These are phyloP conservation scores for Scyliorhinus canicula DNA, from an alignment of 2,797 vertebrate species.

Conservation along the genomic window DNA sequence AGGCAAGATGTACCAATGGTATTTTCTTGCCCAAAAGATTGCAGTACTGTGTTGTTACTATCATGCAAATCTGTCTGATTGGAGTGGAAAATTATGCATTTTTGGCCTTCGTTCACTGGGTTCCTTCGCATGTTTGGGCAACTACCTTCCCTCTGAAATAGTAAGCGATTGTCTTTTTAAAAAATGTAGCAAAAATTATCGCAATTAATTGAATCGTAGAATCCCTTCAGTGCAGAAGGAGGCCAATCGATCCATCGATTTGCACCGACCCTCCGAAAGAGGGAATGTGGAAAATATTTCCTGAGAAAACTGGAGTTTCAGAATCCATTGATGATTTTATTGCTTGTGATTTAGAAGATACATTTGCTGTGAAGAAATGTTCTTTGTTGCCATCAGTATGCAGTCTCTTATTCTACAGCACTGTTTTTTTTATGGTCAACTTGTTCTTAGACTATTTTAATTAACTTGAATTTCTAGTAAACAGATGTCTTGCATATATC, in stretches of 20 bases:
- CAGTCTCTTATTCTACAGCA: not conserved
- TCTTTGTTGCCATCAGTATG: not conserved
- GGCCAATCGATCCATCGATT: too few species aligned
- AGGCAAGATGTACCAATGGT: not conserved
- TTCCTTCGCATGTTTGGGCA: not conserved
- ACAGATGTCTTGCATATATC: not conserved
- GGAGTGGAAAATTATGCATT: not conserved
- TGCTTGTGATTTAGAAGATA: not conserved
- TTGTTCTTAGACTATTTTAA: conserved; percentile 15
- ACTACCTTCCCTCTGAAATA: not conserved
- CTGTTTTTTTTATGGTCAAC: conserved; percentile 16
- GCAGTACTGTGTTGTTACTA: not conserved
- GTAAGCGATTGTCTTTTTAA: not conserved
- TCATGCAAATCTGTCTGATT: not conserved
- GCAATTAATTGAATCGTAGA: conserved; percentile 9
- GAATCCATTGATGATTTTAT: not conserved
- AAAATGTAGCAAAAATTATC: not conserved
- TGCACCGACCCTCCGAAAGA: too few species aligned
- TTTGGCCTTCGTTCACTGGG: not conserved
- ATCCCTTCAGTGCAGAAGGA: too few species aligned
- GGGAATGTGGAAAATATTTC: not conserved
- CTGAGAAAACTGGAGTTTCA: not conserved
- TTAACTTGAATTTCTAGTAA: conserved; percentile 19
- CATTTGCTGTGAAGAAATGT: not conserved
- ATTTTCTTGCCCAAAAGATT: not conserved